phyloP scores from a whole-genome alignment of 1,140 invertebrate genomes.

The Thalassaphorura encarpata region DNA sequence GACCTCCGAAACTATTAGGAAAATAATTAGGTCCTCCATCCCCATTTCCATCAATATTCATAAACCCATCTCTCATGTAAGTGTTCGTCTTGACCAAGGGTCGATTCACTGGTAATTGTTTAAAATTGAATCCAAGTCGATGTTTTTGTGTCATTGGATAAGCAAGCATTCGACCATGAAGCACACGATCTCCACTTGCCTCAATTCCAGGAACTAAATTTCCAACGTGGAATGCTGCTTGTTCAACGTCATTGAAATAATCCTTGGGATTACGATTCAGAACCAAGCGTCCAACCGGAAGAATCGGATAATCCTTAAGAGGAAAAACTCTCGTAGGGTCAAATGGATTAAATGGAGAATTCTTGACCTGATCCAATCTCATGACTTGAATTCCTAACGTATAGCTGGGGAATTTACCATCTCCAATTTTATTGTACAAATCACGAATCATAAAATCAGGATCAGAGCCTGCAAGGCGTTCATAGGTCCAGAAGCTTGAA shows the following conservation, averaged over 20 bases:
- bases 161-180: constrained; percentile 75
- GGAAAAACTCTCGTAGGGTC: constrained; percentile 67
- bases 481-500: constrained; percentile 42
- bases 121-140: constrained; percentile 81
- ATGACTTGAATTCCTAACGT: constrained; percentile 37
- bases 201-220: constrained; percentile 49
- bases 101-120: constrained; percentile 82
- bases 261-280: constrained; percentile 70
- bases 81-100: constrained; percentile 48
- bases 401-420: constrained; percentile 49
- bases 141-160: constrained; percentile 91
- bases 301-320: constrained; percentile 77
- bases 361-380: constrained; percentile 32
- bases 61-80: constrained; percentile 79
- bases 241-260: constrained; percentile 90
- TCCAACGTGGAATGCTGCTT: constrained; percentile 54
- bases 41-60: constrained; percentile 48
- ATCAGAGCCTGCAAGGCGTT: constrained; percentile 41
- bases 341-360: constrained; percentile 50
- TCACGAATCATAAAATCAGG: constrained; percentile 51
- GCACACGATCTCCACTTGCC: constrained; percentile 47
- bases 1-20: constrained; percentile 88
- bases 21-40: constrained; percentile 80
- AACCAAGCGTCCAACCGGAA: constrained; percentile 66
- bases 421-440: constrained; percentile 50